Evolutionary conservation across 2,797 vertebrate genomes (phyloP).

Genomic region (Periophthalmus magnuspinnatus): DNA sequence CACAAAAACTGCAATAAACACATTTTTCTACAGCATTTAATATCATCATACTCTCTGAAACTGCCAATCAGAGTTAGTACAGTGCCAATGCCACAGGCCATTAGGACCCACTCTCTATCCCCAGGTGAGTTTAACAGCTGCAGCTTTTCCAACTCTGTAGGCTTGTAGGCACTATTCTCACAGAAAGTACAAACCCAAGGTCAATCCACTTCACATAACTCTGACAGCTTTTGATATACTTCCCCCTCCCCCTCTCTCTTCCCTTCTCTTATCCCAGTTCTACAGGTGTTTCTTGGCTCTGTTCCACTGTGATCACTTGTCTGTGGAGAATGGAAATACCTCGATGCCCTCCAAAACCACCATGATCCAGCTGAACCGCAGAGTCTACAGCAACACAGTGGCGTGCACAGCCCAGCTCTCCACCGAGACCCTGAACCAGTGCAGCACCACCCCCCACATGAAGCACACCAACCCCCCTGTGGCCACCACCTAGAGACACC

Average conservation of each 20-base stretch:
- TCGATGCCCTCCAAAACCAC: conserved; percentile 76
- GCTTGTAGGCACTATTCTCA: not conserved
- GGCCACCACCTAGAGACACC: conserved; percentile 30
- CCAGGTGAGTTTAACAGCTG: not conserved
- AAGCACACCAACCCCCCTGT: conserved; percentile 38
- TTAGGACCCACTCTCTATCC: conserved; percentile 9
- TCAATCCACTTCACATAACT: not conserved
- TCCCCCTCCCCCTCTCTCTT: not conserved
- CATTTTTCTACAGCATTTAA: not conserved
- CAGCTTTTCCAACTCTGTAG: conserved; percentile 14
- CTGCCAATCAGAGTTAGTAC: not conserved
- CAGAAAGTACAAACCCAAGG: not conserved
- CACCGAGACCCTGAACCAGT: conserved; percentile 49
- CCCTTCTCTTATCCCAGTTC: conserved; percentile 72
- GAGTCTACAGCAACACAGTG: conserved; percentile 59
- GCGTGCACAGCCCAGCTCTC: conserved; percentile 59
- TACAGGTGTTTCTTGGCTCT: conserved; percentile 84
- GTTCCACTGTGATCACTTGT: conserved; percentile 72
- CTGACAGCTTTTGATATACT: not conserved
- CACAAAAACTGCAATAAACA: not conserved
- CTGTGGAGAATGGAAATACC: conserved; percentile 55
- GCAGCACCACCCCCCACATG: conserved; percentile 27
- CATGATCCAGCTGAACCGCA: conserved; percentile 73
- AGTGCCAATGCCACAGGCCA: conserved; percentile 17
- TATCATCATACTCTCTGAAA: not conserved